Percentiles rank a stretch among this genome's conserved stretches.
phyloP scores from a whole-genome alignment of 2,113 vertebrate genomes.

The Rhinoptilus africanus region DNA sequence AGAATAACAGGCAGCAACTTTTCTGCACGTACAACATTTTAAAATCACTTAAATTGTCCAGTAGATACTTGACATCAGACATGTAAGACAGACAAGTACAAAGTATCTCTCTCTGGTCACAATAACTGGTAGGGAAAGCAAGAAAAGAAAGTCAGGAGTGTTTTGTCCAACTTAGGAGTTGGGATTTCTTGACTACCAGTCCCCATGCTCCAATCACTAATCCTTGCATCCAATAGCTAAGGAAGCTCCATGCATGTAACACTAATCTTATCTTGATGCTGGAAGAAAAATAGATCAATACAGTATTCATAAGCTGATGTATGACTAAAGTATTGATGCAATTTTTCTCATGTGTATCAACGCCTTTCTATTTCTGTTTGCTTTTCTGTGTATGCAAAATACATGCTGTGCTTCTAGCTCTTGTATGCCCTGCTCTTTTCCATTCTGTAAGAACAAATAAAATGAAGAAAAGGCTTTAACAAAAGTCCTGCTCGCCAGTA shows the following conservation, averaged over 20 bases:
- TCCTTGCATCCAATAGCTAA: background rate
- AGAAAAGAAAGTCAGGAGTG: background rate
- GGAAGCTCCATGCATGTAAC: background rate
- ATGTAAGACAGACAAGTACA: background rate
- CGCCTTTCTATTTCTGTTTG: background rate
- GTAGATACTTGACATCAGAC: background rate
- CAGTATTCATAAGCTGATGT: conserved; percentile 7
- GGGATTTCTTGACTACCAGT: background rate
- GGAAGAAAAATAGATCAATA: conserved; percentile 36
- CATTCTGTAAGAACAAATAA: background rate
- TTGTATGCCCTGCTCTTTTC: background rate
- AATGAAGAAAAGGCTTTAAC: background rate
- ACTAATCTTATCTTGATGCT: conserved; percentile 10
- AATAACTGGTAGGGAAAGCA: background rate
- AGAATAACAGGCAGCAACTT: background rate
- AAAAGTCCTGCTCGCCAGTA: background rate
- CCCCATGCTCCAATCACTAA: background rate
- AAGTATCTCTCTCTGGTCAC: background rate
- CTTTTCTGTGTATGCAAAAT: background rate
- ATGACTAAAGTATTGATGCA: conserved; percentile 2
- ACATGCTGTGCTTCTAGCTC: background rate
- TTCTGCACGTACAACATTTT: background rate
- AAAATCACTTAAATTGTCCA: background rate
- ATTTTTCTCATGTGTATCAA: background rate
- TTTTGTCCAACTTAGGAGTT: background rate